These are phyloP conservation scores for Strigamia crassipes DNA, from an alignment of 2,888 invertebrate genomes.

Conservation along the genomic window DNA sequence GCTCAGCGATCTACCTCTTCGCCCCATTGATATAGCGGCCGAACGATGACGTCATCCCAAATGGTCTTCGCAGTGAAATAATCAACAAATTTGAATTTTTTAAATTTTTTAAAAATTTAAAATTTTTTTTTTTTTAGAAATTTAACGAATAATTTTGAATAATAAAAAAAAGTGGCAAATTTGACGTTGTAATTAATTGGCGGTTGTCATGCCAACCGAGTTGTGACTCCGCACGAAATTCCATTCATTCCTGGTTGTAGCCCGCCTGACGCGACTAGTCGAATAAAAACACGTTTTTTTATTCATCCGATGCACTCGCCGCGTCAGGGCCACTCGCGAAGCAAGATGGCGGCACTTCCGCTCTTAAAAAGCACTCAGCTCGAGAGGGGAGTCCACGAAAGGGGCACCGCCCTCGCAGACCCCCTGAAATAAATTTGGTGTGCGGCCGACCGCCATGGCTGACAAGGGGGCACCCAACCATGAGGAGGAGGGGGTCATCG, in stretches of 20 bases:
- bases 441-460: conserved; percentile 35
- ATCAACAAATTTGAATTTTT: too few relatives aligned
- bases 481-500: neutral
- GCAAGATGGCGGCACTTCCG: neutral
- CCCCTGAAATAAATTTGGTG: conserved; percentile 44
- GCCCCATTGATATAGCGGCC: neutral
- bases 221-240: neutral
- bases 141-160: too few relatives aligned
- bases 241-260: neutral
- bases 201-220: neutral
- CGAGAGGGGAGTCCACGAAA: neutral
- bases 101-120: too few relatives aligned
- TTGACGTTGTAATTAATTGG: neutral
- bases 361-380: neutral
- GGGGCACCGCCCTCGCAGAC: neutral
- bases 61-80: too few relatives aligned
- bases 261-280: neutral
- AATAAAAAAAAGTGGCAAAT: too few relatives aligned
- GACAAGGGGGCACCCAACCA: neutral
- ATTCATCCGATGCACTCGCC: neutral
- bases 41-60: neutral
- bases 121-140: too few relatives aligned
- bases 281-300: neutral
- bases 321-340: neutral
- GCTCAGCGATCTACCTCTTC: neutral